Evolutionary conservation across 2,113 vertebrate genomes (phyloP).

Genomic region (Orycteropus afer): DNA sequence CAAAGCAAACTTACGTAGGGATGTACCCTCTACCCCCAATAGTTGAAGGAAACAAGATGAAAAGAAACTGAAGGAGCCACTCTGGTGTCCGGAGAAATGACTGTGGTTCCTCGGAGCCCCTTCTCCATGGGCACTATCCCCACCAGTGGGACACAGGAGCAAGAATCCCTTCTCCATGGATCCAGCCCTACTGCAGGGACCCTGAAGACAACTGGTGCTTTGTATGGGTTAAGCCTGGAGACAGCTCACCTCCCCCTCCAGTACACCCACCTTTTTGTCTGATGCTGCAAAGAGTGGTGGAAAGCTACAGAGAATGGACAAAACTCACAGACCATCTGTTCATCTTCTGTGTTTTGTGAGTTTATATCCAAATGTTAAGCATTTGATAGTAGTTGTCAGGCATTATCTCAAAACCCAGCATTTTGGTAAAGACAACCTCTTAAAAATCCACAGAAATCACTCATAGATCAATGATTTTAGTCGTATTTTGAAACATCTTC

Average conservation of each 20-base stretch:
- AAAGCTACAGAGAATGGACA: slow-evolving; percentile 73
- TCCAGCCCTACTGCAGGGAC: not conserved
- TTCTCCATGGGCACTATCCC: not conserved
- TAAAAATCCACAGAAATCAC: not conserved
- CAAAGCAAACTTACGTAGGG: no score
- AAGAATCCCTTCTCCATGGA: not conserved
- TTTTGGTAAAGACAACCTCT: slow-evolving; percentile 78
- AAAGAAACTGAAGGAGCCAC: not conserved
- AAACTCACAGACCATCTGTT: slow-evolving; percentile 82
- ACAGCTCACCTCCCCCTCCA: slow-evolving; percentile 51
- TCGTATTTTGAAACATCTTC: slow-evolving; percentile 68
- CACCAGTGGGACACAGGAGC: not conserved
- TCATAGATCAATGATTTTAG: slow-evolving; percentile 18
- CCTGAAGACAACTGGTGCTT: not conserved
- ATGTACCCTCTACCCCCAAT: not conserved
- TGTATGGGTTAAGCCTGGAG: slow-evolving; percentile 65
- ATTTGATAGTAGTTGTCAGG: slow-evolving; percentile 84
- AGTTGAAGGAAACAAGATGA: not conserved
- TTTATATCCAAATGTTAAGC: slow-evolving; percentile 87
- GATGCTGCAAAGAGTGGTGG: slow-evolving; percentile 58
- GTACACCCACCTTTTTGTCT: slow-evolving; percentile 3
- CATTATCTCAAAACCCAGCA: slow-evolving; percentile 84
- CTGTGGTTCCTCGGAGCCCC: not conserved
- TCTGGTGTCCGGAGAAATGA: not conserved
- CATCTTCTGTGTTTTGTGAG: slow-evolving; percentile 83